phyloP scores from a whole-genome alignment of 1,140 invertebrate genomes.

The Procambarus virginalis region DNA sequence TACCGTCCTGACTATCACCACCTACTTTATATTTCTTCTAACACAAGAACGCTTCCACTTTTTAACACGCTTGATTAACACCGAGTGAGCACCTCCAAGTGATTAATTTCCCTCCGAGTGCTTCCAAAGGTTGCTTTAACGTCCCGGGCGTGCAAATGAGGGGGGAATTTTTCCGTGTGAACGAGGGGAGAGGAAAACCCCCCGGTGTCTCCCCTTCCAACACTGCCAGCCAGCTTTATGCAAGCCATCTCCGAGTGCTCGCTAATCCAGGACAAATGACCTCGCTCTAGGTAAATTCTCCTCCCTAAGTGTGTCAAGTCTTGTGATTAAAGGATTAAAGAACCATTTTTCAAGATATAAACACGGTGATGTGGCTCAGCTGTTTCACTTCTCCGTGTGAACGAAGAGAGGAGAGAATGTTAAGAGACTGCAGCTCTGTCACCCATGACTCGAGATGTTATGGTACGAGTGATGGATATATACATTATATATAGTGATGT shows the following conservation, averaged over 20 bases:
- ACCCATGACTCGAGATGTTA: neutral
- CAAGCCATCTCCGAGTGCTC: slow-evolving; percentile 16
- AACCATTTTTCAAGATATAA: slow-evolving; percentile 38
- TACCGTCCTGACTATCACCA: neutral
- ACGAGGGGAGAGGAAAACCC: neutral
- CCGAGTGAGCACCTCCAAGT: slow-evolving; percentile 1
- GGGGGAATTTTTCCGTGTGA: neutral
- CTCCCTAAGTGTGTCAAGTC: slow-evolving; percentile 41
- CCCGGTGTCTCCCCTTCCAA: neutral
- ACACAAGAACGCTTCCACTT: neutral
- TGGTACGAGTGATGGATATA: no score
- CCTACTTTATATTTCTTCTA: neutral
- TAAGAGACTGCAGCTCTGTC: neutral
- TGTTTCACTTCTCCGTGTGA: slow-evolving; percentile 4
- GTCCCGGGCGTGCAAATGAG: slow-evolving; percentile 29
- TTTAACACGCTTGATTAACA: slow-evolving; percentile 12
- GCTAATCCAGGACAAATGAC: slow-evolving; percentile 34
- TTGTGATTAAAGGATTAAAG: slow-evolving; percentile 44
- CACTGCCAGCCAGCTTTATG: neutral
- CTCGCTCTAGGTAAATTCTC: slow-evolving; percentile 37
- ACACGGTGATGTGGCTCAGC: slow-evolving; percentile 11
- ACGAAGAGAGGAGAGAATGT: neutral
- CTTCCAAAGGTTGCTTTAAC: slow-evolving; percentile 18
- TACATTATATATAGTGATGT: no score
- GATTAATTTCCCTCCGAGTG: slow-evolving; percentile 18